Percentiles rank a stretch among this genome's conserved stretches.
phyloP scores from a whole-genome alignment of 2,113 vertebrate species.

The Bufo gargarizans region DNA sequence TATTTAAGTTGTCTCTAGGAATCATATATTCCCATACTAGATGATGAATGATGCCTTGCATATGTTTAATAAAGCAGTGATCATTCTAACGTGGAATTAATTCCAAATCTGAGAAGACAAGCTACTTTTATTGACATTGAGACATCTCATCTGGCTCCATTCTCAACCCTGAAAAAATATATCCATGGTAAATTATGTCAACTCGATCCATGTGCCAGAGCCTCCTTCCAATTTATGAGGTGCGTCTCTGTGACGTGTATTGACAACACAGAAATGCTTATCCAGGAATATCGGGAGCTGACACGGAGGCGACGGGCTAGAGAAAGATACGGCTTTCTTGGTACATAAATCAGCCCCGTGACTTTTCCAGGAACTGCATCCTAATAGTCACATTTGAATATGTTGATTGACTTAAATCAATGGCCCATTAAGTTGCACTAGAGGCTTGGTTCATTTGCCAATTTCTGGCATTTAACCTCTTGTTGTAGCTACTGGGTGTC shows the following conservation, averaged over 20 bases:
- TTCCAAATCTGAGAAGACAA: slow-evolving; percentile 1
- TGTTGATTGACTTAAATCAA: slow-evolving; percentile 57
- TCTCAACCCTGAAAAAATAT: slow-evolving; percentile 27
- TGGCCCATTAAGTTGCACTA: slow-evolving; percentile 52
- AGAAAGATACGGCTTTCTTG: slow-evolving; percentile 35
- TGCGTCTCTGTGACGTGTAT: slow-evolving; percentile 32
- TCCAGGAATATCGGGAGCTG: slow-evolving; percentile 38
- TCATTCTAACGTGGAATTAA: slow-evolving; percentile 3
- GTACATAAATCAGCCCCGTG: slow-evolving; percentile 46
- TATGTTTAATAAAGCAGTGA: background rate
- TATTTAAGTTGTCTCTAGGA: background rate
- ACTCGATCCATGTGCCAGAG: background rate
- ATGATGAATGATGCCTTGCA: background rate
- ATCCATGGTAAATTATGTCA: slow-evolving; percentile 34
- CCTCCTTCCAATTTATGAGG: slow-evolving; percentile 40
- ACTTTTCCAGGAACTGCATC: slow-evolving; percentile 55
- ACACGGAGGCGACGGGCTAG: slow-evolving; percentile 28
- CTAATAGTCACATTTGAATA: slow-evolving; percentile 56
- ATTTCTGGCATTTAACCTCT: slow-evolving; percentile 46
- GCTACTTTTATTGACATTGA: background rate
- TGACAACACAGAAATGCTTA: slow-evolving; percentile 45
- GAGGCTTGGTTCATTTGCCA: slow-evolving; percentile 29
- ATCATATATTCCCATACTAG: background rate
- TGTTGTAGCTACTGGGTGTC: background rate
- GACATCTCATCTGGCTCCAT: slow-evolving; percentile 15